phyloP scores from a whole-genome alignment of 1,140 invertebrate species.

The Eufriesea mexicana region DNA sequence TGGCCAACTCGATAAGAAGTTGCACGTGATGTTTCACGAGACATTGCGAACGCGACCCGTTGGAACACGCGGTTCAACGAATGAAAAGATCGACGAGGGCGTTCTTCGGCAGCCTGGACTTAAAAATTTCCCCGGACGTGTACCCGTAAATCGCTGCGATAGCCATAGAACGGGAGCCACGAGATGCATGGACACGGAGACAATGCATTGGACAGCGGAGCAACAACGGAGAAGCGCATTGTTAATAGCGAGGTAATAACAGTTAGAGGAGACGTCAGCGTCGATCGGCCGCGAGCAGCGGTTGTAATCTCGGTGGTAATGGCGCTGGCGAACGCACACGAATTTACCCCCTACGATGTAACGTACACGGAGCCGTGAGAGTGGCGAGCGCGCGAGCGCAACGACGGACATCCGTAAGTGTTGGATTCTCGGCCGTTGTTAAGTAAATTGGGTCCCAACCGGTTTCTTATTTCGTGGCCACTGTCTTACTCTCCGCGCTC shows the following conservation, averaged over 20 bases:
- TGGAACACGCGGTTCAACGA: too few relatives aligned
- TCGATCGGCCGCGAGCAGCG: slow-evolving; percentile 47
- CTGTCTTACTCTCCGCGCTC: slow-evolving; percentile 78
- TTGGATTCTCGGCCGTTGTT: slow-evolving; percentile 82
- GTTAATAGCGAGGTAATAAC: slow-evolving; percentile 60
- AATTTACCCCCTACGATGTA: slow-evolving; percentile 54
- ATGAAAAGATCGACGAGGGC: too few relatives aligned
- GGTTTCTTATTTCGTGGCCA: slow-evolving; percentile 82
- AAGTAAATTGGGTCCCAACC: slow-evolving; percentile 83
- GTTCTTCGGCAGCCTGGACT: too few relatives aligned
- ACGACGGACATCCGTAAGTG: slow-evolving; percentile 79
- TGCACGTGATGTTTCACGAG: too few relatives aligned
- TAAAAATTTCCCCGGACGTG: slow-evolving; percentile 12
- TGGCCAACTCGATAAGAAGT: too few relatives aligned
- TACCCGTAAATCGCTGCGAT: slow-evolving; percentile 21
- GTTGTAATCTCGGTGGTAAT: slow-evolving; percentile 60
- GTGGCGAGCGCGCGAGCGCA: slow-evolving; percentile 32
- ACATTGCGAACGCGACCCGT: too few relatives aligned
- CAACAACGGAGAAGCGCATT: slow-evolving; percentile 40
- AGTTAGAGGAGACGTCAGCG: slow-evolving; percentile 38
- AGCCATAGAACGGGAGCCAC: background rate
- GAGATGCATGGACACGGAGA: slow-evolving; percentile 6
- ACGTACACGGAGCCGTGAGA: slow-evolving; percentile 11
- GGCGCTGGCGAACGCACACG: slow-evolving; percentile 49
- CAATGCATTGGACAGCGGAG: slow-evolving; percentile 33